Evolutionary conservation across 2,888 invertebrate species (phyloP).

Genomic region (Synergus gifuensis): DNA sequence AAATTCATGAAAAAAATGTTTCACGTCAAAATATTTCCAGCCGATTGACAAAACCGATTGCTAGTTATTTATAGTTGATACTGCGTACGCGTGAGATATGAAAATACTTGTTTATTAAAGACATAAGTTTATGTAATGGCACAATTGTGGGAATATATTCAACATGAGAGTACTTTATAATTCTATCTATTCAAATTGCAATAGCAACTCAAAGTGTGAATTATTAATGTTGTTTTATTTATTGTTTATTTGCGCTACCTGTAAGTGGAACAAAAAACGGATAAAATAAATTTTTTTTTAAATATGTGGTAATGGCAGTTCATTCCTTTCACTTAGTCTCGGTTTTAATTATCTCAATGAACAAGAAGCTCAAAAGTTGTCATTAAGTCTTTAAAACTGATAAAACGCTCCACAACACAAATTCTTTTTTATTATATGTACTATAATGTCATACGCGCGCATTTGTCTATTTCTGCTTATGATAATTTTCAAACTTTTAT

Average conservation of each 20-base stretch:
- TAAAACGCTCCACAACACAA: not conserved
- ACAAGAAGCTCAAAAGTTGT: not conserved
- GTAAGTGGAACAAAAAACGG: not conserved
- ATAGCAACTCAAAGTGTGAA: not conserved
- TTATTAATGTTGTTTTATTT: not conserved
- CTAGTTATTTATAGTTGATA: not conserved
- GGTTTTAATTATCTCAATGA: not conserved
- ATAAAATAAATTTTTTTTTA: not conserved
- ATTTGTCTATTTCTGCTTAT: too few relatives aligned
- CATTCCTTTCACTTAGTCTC: not conserved
- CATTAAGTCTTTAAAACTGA: not conserved
- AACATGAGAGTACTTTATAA: not conserved
- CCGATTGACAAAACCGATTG: not conserved
- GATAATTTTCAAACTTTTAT: too few relatives aligned
- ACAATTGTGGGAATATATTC: not conserved
- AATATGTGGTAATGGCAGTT: conserved; percentile 4
- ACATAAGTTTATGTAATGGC: not conserved
- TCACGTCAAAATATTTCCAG: not conserved
- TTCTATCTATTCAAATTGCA: not conserved
- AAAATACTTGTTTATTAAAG: not conserved
- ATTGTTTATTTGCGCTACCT: not conserved
- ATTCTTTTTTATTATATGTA: not conserved
- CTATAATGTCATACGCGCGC: not conserved
- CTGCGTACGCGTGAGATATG: not conserved
- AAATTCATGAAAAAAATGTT: not conserved